Base-by-base conservation (phyloP, 2,888 invertebrate species). In the Mesorhabditis spiculigera region DNA sequence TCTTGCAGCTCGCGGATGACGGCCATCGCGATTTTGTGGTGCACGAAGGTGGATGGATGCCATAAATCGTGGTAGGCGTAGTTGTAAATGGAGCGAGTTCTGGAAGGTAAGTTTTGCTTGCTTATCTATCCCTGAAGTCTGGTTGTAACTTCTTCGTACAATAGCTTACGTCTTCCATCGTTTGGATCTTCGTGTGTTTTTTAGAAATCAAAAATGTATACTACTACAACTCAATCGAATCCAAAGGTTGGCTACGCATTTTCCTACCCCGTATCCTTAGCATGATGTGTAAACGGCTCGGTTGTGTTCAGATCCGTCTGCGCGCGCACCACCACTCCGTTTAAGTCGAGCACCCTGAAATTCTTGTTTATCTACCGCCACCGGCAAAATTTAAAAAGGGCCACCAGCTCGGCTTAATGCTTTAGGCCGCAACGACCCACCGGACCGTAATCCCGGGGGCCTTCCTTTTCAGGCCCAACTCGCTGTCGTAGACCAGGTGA, bases 11-110 rank as follows among this genome's bases (percentile, higher is more conserved):
- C 73, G 61, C 78, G 68, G 62, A 76, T 75, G 41, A 82, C 75
- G 58, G 78, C 78, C 66, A 73, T 74, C 13, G 82, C 81, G 43
- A 82, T 70, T 42, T 78, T 75, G 68, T 80, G 76, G 69, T 82
- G 82, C 6, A 82, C 79, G 50, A 78, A 74, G 4, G 82, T 81
- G 0, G 81, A 80, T 4, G 82, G 82, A 62, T 80, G 78, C 81
- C 81, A 82, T 4, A 82, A 73, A 68, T 82, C 82, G 68, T 80
- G 79, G 64, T 75, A 82, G 42, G 80, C 81, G 65, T 74, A 81
- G 13, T 73, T 70, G 68, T 76, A 77, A 28, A 80, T 73, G n/a
- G 78, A 70, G 45, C 76, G 75, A 5, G 75, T 75, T 6, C 80
- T 82, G 73, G 63, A 73, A 50, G 4, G 10, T 42, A 10, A 1